Base-by-base conservation (phyloP, 1,140 invertebrate genomes). In the Megalopta genalis region DNA sequence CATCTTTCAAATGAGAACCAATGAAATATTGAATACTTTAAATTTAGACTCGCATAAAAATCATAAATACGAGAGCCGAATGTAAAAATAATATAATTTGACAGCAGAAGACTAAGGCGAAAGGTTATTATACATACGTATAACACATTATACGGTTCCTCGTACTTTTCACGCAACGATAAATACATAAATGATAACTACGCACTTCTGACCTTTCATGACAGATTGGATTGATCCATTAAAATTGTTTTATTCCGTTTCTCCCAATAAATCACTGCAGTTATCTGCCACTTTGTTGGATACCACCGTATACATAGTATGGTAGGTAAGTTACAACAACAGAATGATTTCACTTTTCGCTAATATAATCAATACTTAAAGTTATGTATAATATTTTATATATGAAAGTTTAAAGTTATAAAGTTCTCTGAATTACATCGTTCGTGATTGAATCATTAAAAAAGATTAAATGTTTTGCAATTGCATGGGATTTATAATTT, bases 201-300 rank as follows among this genome's bases (percentile, higher is more conserved):
- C 18, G 32, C 39, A 78, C 37, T 6, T 68, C 62, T 75, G 64
- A 80, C 77, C 71, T 68, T 37, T 12, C 64, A 25, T 59, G 42
- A 68, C 18, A 32, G 32, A 68, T 79, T 80, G 59, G 42, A 75
- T 32, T 67, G 63, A 66, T 75, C 62, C 64, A 60, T 67, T 68
- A 59, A 67, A 63, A 68, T 59, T 57, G 23, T 73, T 65, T 65
- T 64, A 57, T 12, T 64, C 42, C 21, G 14, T 46, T 10, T 32
- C 57, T 4, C 6, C 23, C 27, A 10, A 70, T 70, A 54, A 54
- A 57, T 57, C 42, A 27, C 2, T 39, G 10, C 14, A 8, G 52
- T 78, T 52, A 72, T 79, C 39, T 79, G 18, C 1, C 37, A 63
- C 5, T 46, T 67, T 18, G 66, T 10, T 42, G n/a, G 8, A 62